Evolutionary conservation across 2,888 invertebrate genomes (phyloP), one percentile per base, ranked within the genome.

Genomic region (Pseudeuparius sepicola): DNA sequence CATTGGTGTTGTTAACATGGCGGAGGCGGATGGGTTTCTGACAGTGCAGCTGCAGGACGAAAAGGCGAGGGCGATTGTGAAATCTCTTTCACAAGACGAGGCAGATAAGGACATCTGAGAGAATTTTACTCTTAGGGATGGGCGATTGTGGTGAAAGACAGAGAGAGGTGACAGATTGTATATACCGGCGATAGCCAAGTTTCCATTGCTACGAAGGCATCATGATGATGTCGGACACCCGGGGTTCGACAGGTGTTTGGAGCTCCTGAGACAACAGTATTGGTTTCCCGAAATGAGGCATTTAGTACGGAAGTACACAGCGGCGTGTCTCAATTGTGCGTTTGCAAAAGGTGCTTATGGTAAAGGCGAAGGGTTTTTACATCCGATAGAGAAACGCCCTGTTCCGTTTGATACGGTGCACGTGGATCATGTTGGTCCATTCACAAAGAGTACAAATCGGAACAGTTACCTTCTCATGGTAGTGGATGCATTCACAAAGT

Each of bases 321-420:
- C 12, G 24, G 16, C 44, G 3, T 56, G 55, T 38, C 13, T 56
- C 3, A 27, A 48, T n/a, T 56, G 53, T 31, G 52, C 51, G 2
- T 56, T 50, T 39, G 49, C 47, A 0, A 56, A 54, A 34, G 50
- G 52, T 0, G 36, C 33, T 4, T 28, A 41, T 48, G 36, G 54
- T 0, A 3, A 26, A 4, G 27, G 29, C 17, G 30, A 14, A 12
- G 34, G 34, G 2, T 7, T 27, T n/a, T 26, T 31, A 11, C 37
- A 40, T 24, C 34, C 34, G 12, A 34, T 28, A n/a, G 33, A 32
- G 11, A 31, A 36, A 24, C 23, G 17, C 24, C 7, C 33, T 4
- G 29, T 28, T 9, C 31, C 36, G 9, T 35, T 35, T 16, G 18
- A 38, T 15, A 39, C 31, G 11, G 20, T 29, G 23, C 40, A 43